Conservation (phyloP, 2,113 vertebrate genomes). For the Saimiri boliviensis region DNA sequence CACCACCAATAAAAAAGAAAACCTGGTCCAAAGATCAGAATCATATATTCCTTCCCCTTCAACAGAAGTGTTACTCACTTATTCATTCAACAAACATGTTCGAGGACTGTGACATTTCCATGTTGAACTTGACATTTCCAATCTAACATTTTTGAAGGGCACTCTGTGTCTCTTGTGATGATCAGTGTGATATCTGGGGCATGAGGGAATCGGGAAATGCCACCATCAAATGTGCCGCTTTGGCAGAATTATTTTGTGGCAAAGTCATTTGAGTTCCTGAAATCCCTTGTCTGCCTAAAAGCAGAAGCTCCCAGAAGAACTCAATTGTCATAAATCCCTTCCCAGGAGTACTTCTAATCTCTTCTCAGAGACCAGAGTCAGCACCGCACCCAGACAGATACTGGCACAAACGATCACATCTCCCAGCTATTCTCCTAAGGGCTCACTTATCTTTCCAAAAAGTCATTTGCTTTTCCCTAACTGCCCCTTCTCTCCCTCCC, state of each 20-base stretch:
- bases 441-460: not conserved
- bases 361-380: not conserved
- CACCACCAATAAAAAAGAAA: no score
- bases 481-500: not conserved
- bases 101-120: not conserved
- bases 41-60: not conserved
- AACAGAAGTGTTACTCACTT: not conserved
- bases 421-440: not conserved
- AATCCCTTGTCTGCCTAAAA: not conserved
- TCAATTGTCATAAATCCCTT: not conserved
- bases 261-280: not conserved
- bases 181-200: not conserved
- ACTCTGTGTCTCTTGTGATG: not conserved
- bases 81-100: not conserved
- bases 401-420: not conserved
- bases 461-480: not conserved
- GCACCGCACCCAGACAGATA: not conserved
- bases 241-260: not conserved
- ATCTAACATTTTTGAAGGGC: not conserved
- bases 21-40: not conserved
- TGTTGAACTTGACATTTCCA: constrained; percentile 9
- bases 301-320: not conserved
- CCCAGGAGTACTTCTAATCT: not conserved
- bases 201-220: not conserved
- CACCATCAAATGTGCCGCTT: not conserved